Conservation (phyloP, 2,888 invertebrate genomes). For the Synergus umbraculus region DNA sequence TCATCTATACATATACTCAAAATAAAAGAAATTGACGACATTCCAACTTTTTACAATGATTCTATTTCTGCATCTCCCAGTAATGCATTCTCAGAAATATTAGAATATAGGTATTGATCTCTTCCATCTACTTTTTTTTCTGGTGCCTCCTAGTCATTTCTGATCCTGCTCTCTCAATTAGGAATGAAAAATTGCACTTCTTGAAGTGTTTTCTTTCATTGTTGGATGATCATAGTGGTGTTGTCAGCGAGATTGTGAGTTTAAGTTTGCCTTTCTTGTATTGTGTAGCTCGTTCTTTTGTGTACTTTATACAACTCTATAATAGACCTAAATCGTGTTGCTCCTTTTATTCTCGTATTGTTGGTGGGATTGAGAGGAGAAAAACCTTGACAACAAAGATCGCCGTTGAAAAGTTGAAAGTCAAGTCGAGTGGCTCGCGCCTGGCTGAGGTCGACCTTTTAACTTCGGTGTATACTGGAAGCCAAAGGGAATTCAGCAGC, state of each 20-base stretch:
- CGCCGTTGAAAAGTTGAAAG: conserved; percentile 19
- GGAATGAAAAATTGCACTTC: conserved; percentile 2
- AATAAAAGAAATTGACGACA: background rate
- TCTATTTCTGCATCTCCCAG: background rate
- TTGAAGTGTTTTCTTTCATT: background rate
- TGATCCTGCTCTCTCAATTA: background rate
- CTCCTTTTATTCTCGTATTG: conserved; percentile 9
- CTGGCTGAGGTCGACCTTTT: conserved; percentile 20
- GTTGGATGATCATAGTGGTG: background rate
- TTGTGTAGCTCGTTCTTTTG: background rate
- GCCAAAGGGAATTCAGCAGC: conserved; percentile 33
- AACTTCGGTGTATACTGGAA: conserved; percentile 24
- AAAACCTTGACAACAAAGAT: conserved; percentile 19
- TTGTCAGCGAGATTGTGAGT: background rate
- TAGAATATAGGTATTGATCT: background rate
- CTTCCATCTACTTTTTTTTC: background rate
- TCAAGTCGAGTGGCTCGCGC: conserved; percentile 33
- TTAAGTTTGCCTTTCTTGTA: conserved; percentile 6
- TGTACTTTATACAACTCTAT: background rate
- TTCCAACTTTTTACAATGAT: background rate
- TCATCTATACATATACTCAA: background rate
- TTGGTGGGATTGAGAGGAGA: conserved; percentile 7
- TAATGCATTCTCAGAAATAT: conserved; percentile 1
- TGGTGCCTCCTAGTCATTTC: background rate
- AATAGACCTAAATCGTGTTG: conserved; percentile 12